These are phyloP conservation scores for Lagopus muta DNA, from an alignment of 2,113 vertebrate genomes.

Conservation along the genomic window DNA sequence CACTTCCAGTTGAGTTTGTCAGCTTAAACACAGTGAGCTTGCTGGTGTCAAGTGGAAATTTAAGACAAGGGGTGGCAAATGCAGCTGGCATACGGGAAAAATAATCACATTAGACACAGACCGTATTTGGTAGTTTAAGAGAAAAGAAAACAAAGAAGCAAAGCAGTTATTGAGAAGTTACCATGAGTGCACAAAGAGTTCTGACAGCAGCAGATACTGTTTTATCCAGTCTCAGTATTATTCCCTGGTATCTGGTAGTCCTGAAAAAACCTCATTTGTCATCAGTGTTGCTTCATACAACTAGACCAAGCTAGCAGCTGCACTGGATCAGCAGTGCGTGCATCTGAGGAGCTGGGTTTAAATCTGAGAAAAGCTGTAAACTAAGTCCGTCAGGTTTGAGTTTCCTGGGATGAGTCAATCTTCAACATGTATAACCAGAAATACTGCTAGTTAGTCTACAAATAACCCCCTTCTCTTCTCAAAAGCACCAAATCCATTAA, in stretches of 20 bases:
- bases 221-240: not conserved
- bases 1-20: not conserved
- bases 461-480: not conserved
- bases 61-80: not conserved
- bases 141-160: not conserved
- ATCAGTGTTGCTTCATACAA: not conserved
- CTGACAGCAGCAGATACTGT: not conserved
- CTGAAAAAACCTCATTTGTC: not conserved
- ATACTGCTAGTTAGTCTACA: not conserved
- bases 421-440: not conserved
- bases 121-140: not conserved
- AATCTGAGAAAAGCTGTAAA: not conserved
- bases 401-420: not conserved
- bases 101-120: not conserved
- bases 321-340: not conserved
- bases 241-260: not conserved
- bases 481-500: not conserved
- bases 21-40: not conserved
- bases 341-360: not conserved
- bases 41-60: not conserved
- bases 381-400: not conserved
- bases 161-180: not conserved
- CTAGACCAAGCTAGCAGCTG: not conserved
- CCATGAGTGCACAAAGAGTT: not conserved
- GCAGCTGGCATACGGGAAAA: not conserved